phyloP scores from a whole-genome alignment of 2,113 vertebrate genomes.

The Sylvicapra grimmia region DNA sequence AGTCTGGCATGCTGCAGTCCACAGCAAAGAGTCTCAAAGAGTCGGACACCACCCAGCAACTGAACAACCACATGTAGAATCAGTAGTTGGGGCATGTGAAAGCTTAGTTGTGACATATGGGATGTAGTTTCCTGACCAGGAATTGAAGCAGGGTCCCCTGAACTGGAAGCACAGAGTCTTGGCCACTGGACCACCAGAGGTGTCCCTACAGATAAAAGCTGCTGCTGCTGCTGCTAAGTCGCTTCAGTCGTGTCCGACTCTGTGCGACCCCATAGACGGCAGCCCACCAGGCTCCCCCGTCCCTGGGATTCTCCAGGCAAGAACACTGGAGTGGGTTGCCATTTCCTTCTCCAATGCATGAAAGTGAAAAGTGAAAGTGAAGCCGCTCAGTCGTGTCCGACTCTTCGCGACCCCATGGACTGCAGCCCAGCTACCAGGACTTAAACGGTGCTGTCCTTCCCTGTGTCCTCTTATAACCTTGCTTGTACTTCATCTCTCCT shows the following conservation, averaged over 20 bases:
- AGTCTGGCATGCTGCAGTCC: background rate
- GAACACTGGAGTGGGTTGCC: too few relatives aligned
- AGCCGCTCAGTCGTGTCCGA: too few relatives aligned
- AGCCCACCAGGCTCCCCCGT: too few relatives aligned
- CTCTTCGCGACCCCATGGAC: too few relatives aligned
- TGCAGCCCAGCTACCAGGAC: background rate
- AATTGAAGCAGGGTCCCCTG: background rate
- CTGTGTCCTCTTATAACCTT: background rate
- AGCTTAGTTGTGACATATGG: background rate
- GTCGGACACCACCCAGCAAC: background rate
- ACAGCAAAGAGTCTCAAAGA: background rate
- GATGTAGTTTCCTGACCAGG: background rate
- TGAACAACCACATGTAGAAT: background rate
- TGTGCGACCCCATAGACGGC: too few relatives aligned
- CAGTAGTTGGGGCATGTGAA: background rate
- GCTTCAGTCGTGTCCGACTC: too few relatives aligned
- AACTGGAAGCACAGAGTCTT: background rate
- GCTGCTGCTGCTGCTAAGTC: background rate
- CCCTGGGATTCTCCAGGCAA: too few relatives aligned
- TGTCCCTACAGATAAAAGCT: background rate
- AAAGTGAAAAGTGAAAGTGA: too few relatives aligned
- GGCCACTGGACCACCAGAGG: background rate
- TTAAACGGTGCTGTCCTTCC: background rate
- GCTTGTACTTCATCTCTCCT: background rate
- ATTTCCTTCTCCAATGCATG: too few relatives aligned